Percentiles rank a stretch among this genome's conserved stretches.
These are phyloP conservation scores for Aldrovandia affinis DNA, from an alignment of 2,797 vertebrate species.

Conservation along the genomic window DNA sequence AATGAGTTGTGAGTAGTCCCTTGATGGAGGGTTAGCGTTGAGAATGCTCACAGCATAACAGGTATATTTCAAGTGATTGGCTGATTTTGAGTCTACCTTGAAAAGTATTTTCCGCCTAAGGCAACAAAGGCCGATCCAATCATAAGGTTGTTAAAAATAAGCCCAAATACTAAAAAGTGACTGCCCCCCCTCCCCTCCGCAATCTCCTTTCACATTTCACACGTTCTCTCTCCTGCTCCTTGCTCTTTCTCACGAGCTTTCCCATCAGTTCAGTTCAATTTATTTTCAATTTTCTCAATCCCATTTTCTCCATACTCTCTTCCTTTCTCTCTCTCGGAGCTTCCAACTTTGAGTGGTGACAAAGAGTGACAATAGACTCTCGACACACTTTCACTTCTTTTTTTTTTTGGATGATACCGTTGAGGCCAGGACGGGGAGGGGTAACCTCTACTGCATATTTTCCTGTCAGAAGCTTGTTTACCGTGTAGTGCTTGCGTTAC, in stretches of 20 bases:
- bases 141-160: not conserved
- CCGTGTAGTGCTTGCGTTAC: no score
- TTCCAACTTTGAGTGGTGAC: no score
- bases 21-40: slow-evolving; percentile 14
- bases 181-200: not conserved
- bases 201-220: slow-evolving; percentile 30
- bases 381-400: not conserved
- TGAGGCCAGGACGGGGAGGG: no score
- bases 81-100: not conserved
- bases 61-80: slow-evolving; percentile 14
- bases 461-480: no score
- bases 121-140: not conserved
- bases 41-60: slow-evolving; percentile 9
- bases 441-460: no score
- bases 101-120: not conserved
- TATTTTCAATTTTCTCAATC: not conserved
- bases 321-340: not conserved
- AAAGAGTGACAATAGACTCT: no score
- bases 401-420: no score
- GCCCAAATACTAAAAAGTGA: not conserved
- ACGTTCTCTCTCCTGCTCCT: not conserved
- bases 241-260: no score
- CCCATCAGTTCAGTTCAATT: not conserved
- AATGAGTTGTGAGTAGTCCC: slow-evolving; percentile 1
- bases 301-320: not conserved